Percentiles rank a stretch among this genome's conserved stretches.
phyloP scores from a whole-genome alignment of 1,140 invertebrate genomes.

The Lerema accius region DNA sequence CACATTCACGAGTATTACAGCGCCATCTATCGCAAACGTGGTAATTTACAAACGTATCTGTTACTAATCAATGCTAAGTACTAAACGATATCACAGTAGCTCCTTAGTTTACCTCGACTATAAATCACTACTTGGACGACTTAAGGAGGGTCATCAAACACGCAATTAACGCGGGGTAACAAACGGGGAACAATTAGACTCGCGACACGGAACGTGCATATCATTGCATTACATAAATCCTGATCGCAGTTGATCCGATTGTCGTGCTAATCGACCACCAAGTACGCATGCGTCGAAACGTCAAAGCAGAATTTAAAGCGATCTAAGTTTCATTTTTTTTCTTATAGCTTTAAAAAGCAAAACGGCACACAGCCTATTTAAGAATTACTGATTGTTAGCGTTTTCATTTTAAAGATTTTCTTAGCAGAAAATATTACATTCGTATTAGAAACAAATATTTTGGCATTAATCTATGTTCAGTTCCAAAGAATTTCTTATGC shows the following conservation, averaged over 20 bases:
- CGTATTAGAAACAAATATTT: no score
- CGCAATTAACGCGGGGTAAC: constrained; percentile 23
- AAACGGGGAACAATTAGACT: constrained; percentile 26
- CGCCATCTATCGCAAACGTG: neutral
- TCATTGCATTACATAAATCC: constrained; percentile 31
- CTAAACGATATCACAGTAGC: neutral
- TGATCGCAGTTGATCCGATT: constrained; percentile 23
- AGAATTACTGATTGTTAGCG: no score
- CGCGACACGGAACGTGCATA: constrained; percentile 23
- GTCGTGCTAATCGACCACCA: constrained; percentile 15
- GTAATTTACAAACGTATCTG: neutral
- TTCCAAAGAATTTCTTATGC: no score
- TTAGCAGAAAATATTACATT: no score
- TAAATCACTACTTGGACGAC: constrained; percentile 15
- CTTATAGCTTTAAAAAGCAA: no score
- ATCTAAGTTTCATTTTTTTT: no score
- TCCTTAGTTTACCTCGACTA: constrained; percentile 20
- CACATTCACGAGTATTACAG: no score
- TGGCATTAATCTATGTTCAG: no score
- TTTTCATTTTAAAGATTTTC: no score
- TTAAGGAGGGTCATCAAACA: constrained; percentile 30
- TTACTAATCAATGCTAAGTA: neutral
- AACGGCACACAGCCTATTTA: no score
- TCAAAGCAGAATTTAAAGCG: no score
- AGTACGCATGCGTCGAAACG: constrained; percentile 16